Evolutionary conservation across 2,888 invertebrate species (phyloP).

Genomic region (Dryomyza anilis): DNA sequence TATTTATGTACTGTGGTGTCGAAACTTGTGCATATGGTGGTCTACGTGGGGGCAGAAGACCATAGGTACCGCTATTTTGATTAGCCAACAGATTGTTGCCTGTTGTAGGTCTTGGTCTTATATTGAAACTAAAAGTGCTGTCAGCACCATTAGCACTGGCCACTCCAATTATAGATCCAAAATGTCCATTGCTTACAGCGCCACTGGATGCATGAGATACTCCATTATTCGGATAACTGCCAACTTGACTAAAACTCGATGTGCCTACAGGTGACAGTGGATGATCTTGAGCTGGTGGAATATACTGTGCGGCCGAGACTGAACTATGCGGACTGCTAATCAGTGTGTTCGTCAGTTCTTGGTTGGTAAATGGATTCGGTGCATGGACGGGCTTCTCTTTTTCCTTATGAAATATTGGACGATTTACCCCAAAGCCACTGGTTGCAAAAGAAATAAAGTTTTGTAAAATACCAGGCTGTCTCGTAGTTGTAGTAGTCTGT

Average conservation of each 20-base stretch:
- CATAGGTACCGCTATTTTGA: constrained; percentile 38
- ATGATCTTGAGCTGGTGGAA: constrained; percentile 23
- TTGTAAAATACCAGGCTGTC: constrained; percentile 52
- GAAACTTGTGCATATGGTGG: constrained; percentile 35
- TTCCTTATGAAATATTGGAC: constrained; percentile 13
- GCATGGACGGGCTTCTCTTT: constrained; percentile 3
- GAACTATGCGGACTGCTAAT: constrained; percentile 42
- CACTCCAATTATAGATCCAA: constrained; percentile 51
- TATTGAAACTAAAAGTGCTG: constrained; percentile 57
- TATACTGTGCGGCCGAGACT: constrained; percentile 31
- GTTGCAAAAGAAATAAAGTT: constrained; percentile 50
- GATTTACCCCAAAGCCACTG: constrained; percentile 34
- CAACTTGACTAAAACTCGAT: constrained; percentile 40
- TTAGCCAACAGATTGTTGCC: constrained; percentile 34
- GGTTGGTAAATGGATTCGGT: background rate
- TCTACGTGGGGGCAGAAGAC: constrained; percentile 36
- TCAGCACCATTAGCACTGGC: constrained; percentile 53
- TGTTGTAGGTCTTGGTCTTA: constrained; percentile 50
- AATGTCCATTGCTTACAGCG: constrained; percentile 49
- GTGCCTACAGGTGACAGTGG: constrained; percentile 23
- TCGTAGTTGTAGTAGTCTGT: constrained; percentile 44
- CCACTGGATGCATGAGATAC: constrained; percentile 50
- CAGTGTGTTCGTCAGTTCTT: constrained; percentile 11
- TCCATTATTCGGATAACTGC: constrained; percentile 31
- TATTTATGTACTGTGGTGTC: constrained; percentile 32